These are phyloP conservation scores for Drosophila navojoa DNA, from an alignment of 1,140 invertebrate species.

Conservation along the genomic window DNA sequence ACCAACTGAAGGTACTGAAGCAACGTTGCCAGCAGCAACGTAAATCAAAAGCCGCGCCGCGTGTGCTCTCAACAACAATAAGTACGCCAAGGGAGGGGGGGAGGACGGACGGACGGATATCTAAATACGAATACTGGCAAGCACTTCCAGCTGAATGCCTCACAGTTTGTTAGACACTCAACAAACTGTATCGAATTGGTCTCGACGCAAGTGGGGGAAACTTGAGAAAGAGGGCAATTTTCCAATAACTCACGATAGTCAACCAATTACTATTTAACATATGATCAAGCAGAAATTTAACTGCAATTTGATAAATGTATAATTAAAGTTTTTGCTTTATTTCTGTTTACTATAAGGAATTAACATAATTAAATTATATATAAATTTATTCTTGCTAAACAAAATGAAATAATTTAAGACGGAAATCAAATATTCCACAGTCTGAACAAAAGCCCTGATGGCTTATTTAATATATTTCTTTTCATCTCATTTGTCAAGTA, in stretches of 20 bases:
- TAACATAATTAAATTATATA: no score
- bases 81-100: slow-evolving; percentile 10
- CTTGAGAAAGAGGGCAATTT: not conserved
- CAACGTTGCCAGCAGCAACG: slow-evolving; percentile 40
- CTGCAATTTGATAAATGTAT: not conserved
- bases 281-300: slow-evolving; percentile 3
- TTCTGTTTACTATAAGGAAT: no score
- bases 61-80: slow-evolving; percentile 41
- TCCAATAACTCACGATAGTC: not conserved
- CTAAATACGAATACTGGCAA: slow-evolving; percentile 23
- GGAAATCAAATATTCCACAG: no score
- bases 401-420: no score
- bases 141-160: slow-evolving; percentile 34
- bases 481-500: not conserved
- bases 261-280: slow-evolving; percentile 3
- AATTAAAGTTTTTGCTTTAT: not conserved
- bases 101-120: not conserved
- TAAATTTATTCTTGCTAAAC: no score
- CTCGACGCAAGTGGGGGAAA: slow-evolving; percentile 7
- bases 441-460: no score
- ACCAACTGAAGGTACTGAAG: not conserved
- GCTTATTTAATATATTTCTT: no score
- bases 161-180: slow-evolving; percentile 18
- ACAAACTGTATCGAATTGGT: slow-evolving; percentile 25
- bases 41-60: slow-evolving; percentile 44